Conservation (phyloP, 2,113 vertebrate species). For the Crotalus horridus region DNA sequence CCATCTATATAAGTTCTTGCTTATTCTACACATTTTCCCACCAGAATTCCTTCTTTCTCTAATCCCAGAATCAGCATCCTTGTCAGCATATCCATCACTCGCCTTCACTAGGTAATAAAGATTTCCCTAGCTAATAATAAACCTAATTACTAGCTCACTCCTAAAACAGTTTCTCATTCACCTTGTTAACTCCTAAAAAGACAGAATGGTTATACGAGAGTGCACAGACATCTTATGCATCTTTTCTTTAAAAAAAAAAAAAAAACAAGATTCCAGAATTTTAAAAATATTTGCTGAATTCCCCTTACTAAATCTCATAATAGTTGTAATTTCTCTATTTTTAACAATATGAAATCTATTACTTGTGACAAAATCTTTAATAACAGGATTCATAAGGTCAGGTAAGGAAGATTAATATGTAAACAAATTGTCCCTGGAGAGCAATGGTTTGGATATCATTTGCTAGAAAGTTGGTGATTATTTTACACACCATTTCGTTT, state of each 20-base stretch:
- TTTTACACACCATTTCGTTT: background rate
- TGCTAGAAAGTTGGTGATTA: background rate
- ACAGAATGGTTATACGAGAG: background rate
- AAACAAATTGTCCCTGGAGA: background rate
- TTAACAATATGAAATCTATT: background rate
- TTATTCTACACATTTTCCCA: background rate
- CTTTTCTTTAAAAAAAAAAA: background rate
- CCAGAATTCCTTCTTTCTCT: background rate
- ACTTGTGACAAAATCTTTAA: background rate
- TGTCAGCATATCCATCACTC: background rate
- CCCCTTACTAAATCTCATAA: background rate
- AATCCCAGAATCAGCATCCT: background rate
- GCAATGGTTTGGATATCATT: background rate
- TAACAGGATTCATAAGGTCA: background rate
- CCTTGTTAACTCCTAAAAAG: background rate
- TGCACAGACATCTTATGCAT: background rate
- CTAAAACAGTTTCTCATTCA: background rate
- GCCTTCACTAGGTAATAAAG: background rate
- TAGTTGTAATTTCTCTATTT: background rate
- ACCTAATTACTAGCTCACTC: background rate
- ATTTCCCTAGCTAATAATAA: background rate
- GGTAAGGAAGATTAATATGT: background rate
- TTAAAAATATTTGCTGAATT: background rate
- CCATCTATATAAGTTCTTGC: background rate
- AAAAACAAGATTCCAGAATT: background rate